Percentiles rank a stretch among this genome's conserved stretches.
phyloP scores from a whole-genome alignment of 2,113 vertebrate genomes.

The Heloderma charlesbogerti region DNA sequence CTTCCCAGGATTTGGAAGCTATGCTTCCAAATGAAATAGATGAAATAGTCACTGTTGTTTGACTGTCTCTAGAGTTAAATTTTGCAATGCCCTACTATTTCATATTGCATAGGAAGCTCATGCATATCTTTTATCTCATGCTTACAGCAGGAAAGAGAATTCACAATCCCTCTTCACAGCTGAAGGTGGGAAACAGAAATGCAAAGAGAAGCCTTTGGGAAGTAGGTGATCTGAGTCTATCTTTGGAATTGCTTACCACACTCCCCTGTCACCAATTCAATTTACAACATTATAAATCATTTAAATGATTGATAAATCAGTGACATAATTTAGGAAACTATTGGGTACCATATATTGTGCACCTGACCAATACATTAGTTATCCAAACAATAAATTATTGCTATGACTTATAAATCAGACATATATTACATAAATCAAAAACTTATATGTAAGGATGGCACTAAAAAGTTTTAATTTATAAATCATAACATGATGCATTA shows the following conservation, averaged over 20 bases:
- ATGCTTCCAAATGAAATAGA: too few relatives aligned
- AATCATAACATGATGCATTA: conserved; percentile 36
- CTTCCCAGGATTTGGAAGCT: too few relatives aligned
- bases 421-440: conserved; percentile 64
- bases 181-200: conserved; percentile 21
- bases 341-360: conserved; percentile 52
- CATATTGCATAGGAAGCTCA: not conserved
- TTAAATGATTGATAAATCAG: conserved; percentile 33
- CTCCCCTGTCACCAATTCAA: conserved; percentile 26
- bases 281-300: conserved; percentile 46
- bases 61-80: not conserved
- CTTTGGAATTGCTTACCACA: conserved; percentile 29
- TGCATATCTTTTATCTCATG: not conserved
- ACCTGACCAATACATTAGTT: conserved; percentile 54
- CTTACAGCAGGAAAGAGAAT: not conserved
- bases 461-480: conserved; percentile 65
- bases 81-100: not conserved
- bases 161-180: not conserved
- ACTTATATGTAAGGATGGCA: conserved; percentile 22
- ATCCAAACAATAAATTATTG: conserved; percentile 56
- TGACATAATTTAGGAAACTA: conserved; percentile 46
- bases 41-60: not conserved
- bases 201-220: not conserved
- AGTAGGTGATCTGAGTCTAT: not conserved
- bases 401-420: conserved; percentile 58